Conservation (phyloP, 2,113 vertebrate species). For the Lamprologus lemairii region DNA sequence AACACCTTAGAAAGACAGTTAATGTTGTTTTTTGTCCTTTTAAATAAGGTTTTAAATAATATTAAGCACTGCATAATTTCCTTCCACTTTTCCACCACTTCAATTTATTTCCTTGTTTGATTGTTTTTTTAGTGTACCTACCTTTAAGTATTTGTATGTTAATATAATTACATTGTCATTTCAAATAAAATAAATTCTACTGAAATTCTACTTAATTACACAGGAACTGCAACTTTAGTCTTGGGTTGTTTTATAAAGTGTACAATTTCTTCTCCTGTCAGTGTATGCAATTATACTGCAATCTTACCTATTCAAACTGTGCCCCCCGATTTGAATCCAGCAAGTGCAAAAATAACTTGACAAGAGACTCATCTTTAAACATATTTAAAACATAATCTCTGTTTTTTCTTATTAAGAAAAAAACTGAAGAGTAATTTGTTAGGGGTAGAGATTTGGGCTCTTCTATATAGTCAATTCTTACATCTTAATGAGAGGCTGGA, state of each 20-base stretch:
- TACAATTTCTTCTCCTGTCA: not conserved
- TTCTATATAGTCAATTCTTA: constrained; percentile 4
- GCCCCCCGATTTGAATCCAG: not conserved
- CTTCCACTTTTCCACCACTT: not conserved
- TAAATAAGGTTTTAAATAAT: not conserved
- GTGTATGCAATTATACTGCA: not conserved
- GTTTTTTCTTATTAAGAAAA: not conserved
- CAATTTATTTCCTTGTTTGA: not conserved
- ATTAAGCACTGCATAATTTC: not conserved
- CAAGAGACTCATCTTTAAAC: not conserved
- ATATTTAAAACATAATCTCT: not conserved
- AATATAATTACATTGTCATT: not conserved
- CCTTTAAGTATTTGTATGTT: not conserved
- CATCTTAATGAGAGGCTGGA: constrained; percentile 39
- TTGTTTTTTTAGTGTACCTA: not conserved
- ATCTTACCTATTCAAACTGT: not conserved
- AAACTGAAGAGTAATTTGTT: constrained; percentile 9
- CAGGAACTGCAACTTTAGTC: not conserved
- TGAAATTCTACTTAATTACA: not conserved
- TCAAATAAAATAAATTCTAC: not conserved
- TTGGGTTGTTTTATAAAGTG: not conserved
- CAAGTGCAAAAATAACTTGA: not conserved
- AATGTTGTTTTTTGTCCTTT: not conserved
- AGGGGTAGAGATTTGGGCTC: constrained; percentile 3
- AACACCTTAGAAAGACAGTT: not conserved